Percentiles rank a stretch among this genome's conserved stretches.
Conservation (phyloP, 2,888 invertebrate species). For the Leptarthrus brevirostris region DNA sequence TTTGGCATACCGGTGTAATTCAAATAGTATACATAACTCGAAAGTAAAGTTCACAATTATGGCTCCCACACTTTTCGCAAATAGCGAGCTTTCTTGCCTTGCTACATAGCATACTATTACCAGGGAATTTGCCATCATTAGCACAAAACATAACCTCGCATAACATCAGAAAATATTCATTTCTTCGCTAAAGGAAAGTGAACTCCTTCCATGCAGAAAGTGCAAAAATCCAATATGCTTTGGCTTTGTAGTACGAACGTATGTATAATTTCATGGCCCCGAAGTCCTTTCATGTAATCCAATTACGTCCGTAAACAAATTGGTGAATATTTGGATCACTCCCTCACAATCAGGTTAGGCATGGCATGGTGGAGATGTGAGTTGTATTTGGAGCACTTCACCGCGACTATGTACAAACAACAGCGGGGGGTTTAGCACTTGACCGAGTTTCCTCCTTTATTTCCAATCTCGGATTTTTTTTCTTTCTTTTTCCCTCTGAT, state of each 20-base stretch:
- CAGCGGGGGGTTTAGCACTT: not conserved
- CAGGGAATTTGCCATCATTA: no score
- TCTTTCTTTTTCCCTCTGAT: not conserved
- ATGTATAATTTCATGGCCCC: not conserved
- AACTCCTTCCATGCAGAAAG: not conserved
- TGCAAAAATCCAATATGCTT: not conserved
- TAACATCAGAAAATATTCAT: not conserved
- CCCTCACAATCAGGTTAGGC: not conserved
- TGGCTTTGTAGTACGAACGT: not conserved
- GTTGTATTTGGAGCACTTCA: not conserved
- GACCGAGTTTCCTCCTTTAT: not conserved
- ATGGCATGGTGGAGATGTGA: not conserved
- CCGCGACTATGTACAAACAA: not conserved
- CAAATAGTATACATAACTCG: no score
- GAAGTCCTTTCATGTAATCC: conserved; percentile 1
- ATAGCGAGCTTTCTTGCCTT: no score
- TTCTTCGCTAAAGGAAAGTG: not conserved
- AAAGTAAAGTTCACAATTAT: no score
- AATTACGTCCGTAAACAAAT: conserved; percentile 6
- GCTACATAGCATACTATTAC: no score
- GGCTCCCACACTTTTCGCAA: no score
- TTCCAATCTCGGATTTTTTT: not conserved
- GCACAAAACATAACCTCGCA: not conserved
- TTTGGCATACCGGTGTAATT: no score
- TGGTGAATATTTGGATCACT: not conserved